These are phyloP conservation scores for Chroicocephalus ridibundus DNA, from an alignment of 2,113 vertebrate genomes.

Conservation along the genomic window DNA sequence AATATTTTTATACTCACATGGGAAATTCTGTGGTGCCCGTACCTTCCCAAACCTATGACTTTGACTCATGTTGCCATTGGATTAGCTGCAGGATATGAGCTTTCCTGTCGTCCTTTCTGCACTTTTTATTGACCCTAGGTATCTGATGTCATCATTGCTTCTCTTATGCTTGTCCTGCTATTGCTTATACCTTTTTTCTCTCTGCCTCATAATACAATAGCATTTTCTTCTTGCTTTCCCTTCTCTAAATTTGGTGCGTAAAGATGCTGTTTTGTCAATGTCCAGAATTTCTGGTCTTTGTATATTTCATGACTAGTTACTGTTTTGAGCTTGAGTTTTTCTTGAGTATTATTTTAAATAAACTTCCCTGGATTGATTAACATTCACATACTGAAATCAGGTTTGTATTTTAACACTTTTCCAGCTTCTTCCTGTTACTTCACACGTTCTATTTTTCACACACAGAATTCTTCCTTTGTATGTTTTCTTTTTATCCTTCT, in stretches of 20 bases:
- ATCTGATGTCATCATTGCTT: background rate
- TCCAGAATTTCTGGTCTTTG: background rate
- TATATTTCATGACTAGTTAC: background rate
- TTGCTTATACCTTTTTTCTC: background rate
- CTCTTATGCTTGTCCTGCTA: background rate
- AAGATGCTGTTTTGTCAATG: background rate
- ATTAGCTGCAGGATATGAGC: background rate
- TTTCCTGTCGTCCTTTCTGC: background rate
- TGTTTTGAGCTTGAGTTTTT: background rate
- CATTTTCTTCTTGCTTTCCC: background rate
- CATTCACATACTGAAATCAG: background rate
- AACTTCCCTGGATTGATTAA: background rate
- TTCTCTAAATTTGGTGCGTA: background rate
- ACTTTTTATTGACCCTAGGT: background rate
- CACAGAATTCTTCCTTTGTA: background rate
- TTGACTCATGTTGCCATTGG: background rate
- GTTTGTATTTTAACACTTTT: background rate
- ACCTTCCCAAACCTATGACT: background rate
- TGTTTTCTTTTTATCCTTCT: background rate
- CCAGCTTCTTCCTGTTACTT: background rate
- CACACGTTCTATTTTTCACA: background rate
- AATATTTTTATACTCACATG: background rate
- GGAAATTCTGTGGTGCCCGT: background rate
- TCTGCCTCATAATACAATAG: background rate
- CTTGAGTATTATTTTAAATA: background rate